Evolutionary conservation across 2,888 invertebrate species (phyloP).

Genomic region (Protula sp.): DNA sequence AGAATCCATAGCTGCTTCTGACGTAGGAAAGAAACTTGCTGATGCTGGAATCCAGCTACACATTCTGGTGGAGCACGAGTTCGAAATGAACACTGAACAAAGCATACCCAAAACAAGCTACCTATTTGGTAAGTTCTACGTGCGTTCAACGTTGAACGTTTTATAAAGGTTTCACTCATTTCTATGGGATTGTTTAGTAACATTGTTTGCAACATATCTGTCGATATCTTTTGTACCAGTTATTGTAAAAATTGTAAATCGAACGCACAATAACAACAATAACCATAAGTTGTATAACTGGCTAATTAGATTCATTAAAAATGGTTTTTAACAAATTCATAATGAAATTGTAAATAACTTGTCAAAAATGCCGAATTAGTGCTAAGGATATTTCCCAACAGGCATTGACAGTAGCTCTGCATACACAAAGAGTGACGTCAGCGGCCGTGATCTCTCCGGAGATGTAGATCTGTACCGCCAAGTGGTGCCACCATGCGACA

Average conservation of each 20-base stretch:
- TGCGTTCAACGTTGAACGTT: too few species aligned
- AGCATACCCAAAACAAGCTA: constrained; percentile 20
- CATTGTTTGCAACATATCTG: too few species aligned
- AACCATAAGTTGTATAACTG: too few species aligned
- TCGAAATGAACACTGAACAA: constrained; percentile 13
- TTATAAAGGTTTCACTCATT: too few species aligned
- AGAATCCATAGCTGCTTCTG: neutral
- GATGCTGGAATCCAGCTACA: constrained; percentile 18
- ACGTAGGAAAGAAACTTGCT: constrained; percentile 13
- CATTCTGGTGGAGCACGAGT: constrained; percentile 16
- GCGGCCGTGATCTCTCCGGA: constrained; percentile 61
- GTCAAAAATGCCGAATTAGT: too few species aligned
- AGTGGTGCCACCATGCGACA: constrained; percentile 28
- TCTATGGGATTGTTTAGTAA: too few species aligned
- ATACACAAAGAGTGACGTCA: constrained; percentile 73
- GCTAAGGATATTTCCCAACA: constrained; percentile 9
- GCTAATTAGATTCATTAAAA: too few species aligned
- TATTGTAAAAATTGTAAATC: too few species aligned
- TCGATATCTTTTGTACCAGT: too few species aligned
- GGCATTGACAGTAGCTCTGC: constrained; percentile 58
- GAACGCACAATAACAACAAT: too few species aligned
- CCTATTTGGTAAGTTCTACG: constrained; percentile 24
- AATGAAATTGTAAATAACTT: too few species aligned
- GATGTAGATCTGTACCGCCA: constrained; percentile 61
- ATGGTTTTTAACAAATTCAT: too few species aligned